Base-by-base conservation (phyloP, 2,888 invertebrate genomes). In the Lepidocyrtoides sp. region DNA sequence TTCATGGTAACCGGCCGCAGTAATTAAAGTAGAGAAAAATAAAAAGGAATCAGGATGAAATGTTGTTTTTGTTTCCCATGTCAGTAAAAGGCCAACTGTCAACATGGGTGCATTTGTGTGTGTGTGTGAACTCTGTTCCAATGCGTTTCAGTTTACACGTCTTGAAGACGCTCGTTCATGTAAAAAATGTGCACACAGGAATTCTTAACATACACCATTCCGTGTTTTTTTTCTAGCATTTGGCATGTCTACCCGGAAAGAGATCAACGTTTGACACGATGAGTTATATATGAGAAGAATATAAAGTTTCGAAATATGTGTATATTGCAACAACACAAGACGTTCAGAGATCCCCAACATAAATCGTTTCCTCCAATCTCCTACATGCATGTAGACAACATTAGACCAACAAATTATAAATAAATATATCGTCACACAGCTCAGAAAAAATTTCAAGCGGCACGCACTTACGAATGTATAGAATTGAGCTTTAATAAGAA, bases 171-270 rank as follows among this genome's bases (percentile, higher is more conserved):
- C 66, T 48, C 44, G 44, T 69, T 1, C 20, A 20, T 5, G 14
- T 4, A 26, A 23, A 44, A 75, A 26, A 12, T 60, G 2, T 14
- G 26, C 75, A 60, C 17, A 66, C 2, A 29, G 20, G 26, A 44
- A 32, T 32, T 60, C 14, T 8, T 23, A 14, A 17, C 81, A 60
- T 60, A 36, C 51, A 36, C 14, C 0, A 72, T 29, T 4, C 4
- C 32, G 23, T 75, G 17, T 82, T 82, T 75, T 36, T 32, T 26
- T 69, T n/a, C 29, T 51, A 51, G 77, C 54, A 41, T 44, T 86
- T 89, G 89, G 89, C 89, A 89, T 84, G 77, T 66, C 75, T 66
- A 89, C 89, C 89, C 89, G 89, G 89, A 89, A 89, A 89, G 77
- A 84, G 51, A 88, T 86, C 87, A 36, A 79, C 51, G 20, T 87